phyloP scores from a whole-genome alignment of 2,797 vertebrate species.

The Diglossa cyanea region DNA sequence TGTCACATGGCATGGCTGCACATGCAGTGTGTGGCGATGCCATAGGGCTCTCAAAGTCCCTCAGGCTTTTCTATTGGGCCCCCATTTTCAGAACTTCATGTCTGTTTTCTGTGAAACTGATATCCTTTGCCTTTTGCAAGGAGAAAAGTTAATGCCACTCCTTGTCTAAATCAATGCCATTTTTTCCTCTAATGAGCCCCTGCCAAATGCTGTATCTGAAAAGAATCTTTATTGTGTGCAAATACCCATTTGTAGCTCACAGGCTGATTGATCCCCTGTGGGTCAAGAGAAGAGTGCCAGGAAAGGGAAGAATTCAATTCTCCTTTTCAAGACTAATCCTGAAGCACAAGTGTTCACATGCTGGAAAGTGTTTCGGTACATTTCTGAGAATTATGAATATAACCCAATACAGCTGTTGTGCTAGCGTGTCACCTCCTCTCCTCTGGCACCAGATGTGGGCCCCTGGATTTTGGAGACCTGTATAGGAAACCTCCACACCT shows the following conservation, averaged over 20 bases:
- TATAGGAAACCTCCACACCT: background rate
- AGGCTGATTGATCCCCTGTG: constrained; percentile 24
- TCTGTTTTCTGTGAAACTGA: background rate
- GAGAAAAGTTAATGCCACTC: background rate
- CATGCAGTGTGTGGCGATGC: fast-evolving
- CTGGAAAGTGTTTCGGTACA: background rate
- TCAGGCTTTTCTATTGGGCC: background rate
- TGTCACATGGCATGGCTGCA: background rate
- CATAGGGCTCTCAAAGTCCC: fast-evolving
- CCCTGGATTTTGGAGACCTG: background rate
- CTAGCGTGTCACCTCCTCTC: background rate
- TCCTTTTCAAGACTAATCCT: constrained; percentile 42
- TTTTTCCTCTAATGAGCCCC: background rate
- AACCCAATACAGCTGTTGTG: constrained; percentile 18
- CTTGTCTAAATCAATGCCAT: background rate
- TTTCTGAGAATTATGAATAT: constrained; percentile 13
- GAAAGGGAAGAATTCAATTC: background rate
- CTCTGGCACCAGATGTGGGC: background rate
- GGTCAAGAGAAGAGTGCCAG: constrained; percentile 38
- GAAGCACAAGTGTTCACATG: background rate
- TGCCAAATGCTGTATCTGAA: constrained; percentile 1
- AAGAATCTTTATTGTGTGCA: constrained; percentile 23
- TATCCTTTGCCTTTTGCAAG: background rate
- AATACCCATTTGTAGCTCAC: background rate
- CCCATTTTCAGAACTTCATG: background rate